These are phyloP conservation scores for Sebastolobus alascanus DNA, from an alignment of 2,797 vertebrate species.

Conservation along the genomic window DNA sequence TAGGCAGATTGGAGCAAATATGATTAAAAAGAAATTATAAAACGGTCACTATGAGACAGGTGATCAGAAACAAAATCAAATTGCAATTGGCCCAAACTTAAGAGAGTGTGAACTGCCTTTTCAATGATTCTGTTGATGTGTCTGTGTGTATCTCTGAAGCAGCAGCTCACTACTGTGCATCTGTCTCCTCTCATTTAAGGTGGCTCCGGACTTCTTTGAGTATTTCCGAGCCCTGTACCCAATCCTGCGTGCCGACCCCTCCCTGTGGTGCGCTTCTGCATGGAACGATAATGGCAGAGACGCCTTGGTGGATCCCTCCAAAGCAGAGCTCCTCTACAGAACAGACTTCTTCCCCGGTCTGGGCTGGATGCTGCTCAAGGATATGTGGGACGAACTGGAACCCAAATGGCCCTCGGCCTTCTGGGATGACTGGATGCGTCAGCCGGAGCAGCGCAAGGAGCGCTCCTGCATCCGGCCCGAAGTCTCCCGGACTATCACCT, in stretches of 20 bases:
- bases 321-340: conserved; percentile 88
- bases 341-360: conserved; percentile 97
- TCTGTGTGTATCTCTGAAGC: not conserved
- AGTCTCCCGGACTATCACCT: conserved; percentile 95
- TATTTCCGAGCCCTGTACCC: conserved; percentile 93
- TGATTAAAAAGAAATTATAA: too few species aligned
- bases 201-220: conserved; percentile 95
- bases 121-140: not conserved
- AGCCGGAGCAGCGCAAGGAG: conserved; percentile 90
- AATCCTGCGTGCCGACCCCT: conserved; percentile 84
- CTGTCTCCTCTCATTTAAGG: conserved; percentile 69
- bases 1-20: too few species aligned
- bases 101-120: not conserved
- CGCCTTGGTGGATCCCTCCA: conserved; percentile 87
- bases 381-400: conserved; percentile 93
- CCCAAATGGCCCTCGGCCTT: conserved; percentile 95
- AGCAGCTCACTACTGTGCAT: conserved; percentile 21
- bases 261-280: conserved; percentile 94
- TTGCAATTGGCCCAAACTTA: not conserved
- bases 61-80: too few species aligned
- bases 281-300: conserved; percentile 98
- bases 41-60: too few species aligned
- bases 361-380: conserved; percentile 92
- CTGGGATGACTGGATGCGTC: conserved; percentile 98
- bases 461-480: conserved; percentile 94